Conservation (phyloP, 2,888 invertebrate genomes). For the Scelioninae gen. 1 region DNA sequence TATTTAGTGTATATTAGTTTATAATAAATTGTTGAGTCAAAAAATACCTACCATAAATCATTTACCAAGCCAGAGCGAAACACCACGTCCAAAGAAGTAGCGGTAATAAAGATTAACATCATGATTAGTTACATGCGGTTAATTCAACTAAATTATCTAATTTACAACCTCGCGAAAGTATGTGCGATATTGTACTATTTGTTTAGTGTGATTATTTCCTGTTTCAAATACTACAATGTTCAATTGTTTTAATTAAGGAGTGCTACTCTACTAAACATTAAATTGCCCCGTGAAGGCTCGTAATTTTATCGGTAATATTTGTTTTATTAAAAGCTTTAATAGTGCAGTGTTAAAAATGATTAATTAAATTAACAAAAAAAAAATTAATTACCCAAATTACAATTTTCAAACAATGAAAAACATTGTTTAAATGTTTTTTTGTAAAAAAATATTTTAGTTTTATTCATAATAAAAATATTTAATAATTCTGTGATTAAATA, state of each 20-base stretch:
- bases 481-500: too few species aligned
- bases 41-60: conserved; percentile 73
- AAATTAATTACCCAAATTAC: too few species aligned
- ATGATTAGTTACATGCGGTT: conserved; percentile 68
- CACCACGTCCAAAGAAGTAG: conserved; percentile 74
- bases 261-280: conserved; percentile 23
- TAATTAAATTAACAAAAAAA: background rate
- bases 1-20: too few species aligned
- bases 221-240: conserved; percentile 14
- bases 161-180: conserved; percentile 28
- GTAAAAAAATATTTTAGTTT: too few species aligned
- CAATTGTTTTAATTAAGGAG: conserved; percentile 19
- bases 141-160: conserved; percentile 42
- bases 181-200: conserved; percentile 14
- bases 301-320: conserved; percentile 8
- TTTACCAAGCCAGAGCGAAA: conserved; percentile 37
- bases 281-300: conserved; percentile 19
- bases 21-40: conserved; percentile 32
- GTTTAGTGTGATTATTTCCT: conserved; percentile 25
- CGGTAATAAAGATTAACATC: conserved; percentile 74
- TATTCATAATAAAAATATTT: too few species aligned
- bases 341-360: background rate
- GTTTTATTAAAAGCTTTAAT: background rate
- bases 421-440: too few species aligned
- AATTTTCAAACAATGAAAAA: too few species aligned